Percentiles rank a stretch among this genome's conserved stretches.
These are phyloP conservation scores for Montipora capricornis DNA, from an alignment of 64 coral and sea anemone genomes.

Conservation along the genomic window DNA sequence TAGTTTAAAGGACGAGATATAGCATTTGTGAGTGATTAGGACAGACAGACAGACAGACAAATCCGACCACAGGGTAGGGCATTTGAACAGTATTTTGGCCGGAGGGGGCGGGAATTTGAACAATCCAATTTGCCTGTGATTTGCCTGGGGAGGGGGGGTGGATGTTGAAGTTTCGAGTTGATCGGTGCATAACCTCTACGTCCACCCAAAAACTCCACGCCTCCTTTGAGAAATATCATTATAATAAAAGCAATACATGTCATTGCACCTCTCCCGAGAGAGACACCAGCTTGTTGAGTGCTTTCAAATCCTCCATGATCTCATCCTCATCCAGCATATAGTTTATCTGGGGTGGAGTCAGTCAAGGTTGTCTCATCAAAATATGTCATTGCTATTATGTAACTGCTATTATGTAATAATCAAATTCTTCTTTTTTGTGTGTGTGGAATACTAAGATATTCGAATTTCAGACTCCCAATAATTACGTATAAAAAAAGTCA, in stretches of 20 bases:
- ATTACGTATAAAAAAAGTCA: too few species aligned
- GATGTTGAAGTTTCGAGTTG: too few species aligned
- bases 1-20: too few species aligned
- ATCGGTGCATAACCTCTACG: neutral
- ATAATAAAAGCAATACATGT: neutral
- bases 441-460: too few species aligned
- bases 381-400: neutral
- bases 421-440: neutral
- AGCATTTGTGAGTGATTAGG: too few species aligned
- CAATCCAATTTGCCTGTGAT: too few species aligned
- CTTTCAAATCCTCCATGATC: constrained; percentile 91
- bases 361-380: constrained; percentile 52
- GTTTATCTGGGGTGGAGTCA: constrained; percentile 85
- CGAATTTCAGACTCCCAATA: too few species aligned
- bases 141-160: too few species aligned
- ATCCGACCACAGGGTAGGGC: too few species aligned
- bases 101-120: too few species aligned
- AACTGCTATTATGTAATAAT: neutral
- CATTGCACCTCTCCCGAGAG: constrained; percentile 69
- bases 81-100: too few species aligned
- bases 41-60: too few species aligned
- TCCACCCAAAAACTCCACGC: neutral
- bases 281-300: constrained; percentile 86
- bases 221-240: neutral
- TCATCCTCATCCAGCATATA: constrained; percentile 93